phyloP scores from a whole-genome alignment of 92 coral and sea anemone genomes.

The Ricordea florida region DNA sequence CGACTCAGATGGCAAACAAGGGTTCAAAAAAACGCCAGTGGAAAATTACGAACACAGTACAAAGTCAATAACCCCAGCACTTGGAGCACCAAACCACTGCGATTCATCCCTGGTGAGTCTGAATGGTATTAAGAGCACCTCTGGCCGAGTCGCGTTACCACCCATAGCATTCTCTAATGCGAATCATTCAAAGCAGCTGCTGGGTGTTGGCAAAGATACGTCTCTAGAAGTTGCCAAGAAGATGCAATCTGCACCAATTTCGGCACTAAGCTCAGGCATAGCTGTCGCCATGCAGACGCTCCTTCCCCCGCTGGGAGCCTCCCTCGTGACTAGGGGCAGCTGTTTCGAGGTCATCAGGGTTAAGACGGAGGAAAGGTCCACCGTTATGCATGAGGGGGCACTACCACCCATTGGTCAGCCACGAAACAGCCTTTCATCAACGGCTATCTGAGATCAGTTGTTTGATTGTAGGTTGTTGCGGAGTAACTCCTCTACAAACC shows the following conservation, averaged over 20 bases:
- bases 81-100: too few species aligned
- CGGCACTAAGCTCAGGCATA: slow-evolving; percentile 4
- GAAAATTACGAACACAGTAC: slow-evolving; percentile 7
- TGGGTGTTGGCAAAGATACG: too few species aligned
- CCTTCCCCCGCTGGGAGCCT: slow-evolving; percentile 13
- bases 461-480: too few species aligned
- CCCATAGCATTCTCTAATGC: too few species aligned
- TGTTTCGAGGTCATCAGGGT: slow-evolving; percentile 4
- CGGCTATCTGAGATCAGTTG: too few species aligned
- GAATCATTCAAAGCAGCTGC: too few species aligned
- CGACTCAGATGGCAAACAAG: not conserved
- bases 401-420: slow-evolving; percentile 11
- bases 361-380: slow-evolving; percentile 13
- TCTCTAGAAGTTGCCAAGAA: too few species aligned
- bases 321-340: slow-evolving; percentile 10
- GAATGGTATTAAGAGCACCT: too few species aligned
- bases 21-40: not conserved
- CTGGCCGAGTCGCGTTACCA: too few species aligned
- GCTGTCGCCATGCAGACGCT: slow-evolving; percentile 19
- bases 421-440: not conserved
- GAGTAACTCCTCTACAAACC: too few species aligned
- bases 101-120: too few species aligned
- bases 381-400: not conserved
- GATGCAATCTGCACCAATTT: not conserved
- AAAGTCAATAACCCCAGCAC: not conserved